These are phyloP conservation scores for Oreonectes daqikongensis DNA, from an alignment of 2,797 vertebrate species.

Conservation along the genomic window DNA sequence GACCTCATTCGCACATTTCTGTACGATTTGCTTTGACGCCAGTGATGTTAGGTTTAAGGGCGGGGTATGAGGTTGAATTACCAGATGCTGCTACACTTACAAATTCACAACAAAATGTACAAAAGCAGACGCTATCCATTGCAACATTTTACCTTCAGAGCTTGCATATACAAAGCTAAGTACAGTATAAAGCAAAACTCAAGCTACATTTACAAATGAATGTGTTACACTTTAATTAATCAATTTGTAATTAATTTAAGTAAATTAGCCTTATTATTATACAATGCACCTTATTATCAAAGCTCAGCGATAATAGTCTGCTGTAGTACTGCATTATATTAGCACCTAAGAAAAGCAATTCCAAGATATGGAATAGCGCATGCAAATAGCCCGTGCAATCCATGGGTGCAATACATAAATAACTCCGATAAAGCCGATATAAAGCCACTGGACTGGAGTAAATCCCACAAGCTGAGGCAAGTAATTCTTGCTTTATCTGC, in stretches of 20 bases:
- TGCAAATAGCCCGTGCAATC: not conserved
- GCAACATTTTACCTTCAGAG: too few relatives aligned
- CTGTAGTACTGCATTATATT: not conserved
- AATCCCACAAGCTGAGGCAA: constrained; percentile 37
- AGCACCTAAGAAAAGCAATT: not conserved
- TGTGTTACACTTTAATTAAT: not conserved
- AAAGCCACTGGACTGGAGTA: constrained; percentile 34
- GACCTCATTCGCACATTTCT: too few relatives aligned
- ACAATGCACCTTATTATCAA: not conserved
- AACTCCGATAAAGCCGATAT: constrained; percentile 19
- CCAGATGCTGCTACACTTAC: too few relatives aligned
- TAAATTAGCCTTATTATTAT: not conserved
- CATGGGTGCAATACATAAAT: not conserved
- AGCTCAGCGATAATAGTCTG: not conserved
- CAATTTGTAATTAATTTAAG: too few relatives aligned
- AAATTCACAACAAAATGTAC: too few relatives aligned
- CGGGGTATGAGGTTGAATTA: too few relatives aligned
- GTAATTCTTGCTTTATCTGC: constrained; percentile 42
- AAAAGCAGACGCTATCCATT: too few relatives aligned
- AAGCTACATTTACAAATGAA: too few relatives aligned
- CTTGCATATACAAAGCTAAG: too few relatives aligned
- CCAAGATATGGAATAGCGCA: not conserved
- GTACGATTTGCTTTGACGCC: too few relatives aligned
- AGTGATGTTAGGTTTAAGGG: too few relatives aligned
- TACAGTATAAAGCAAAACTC: too few relatives aligned